Percentiles rank a stretch among this genome's conserved stretches.
Conservation (phyloP, 2,888 invertebrate species). For the Portevinia maculata region DNA sequence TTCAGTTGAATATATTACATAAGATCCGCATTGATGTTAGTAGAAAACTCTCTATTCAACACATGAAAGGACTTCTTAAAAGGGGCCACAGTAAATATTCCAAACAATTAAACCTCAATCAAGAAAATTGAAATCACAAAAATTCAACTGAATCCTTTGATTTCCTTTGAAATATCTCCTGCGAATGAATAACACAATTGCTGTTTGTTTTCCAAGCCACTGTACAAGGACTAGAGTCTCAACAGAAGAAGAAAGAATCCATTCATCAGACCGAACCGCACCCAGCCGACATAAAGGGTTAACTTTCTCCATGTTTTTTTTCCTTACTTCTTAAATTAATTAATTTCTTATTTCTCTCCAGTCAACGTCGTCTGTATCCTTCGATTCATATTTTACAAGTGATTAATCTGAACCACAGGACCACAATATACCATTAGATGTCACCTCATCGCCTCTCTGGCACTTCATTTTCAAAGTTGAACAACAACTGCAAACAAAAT, state of each 20-base stretch:
- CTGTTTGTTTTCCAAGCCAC: slow-evolving; percentile 2
- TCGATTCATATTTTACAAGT: slow-evolving; percentile 64
- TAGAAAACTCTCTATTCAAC: no score
- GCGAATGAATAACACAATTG: slow-evolving; percentile 34
- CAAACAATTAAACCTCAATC: slow-evolving; percentile 70
- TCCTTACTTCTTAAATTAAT: slow-evolving; percentile 65
- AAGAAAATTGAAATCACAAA: slow-evolving; percentile 62
- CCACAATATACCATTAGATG: neutral
- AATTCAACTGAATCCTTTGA: slow-evolving; percentile 51
- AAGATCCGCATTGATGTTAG: no score
- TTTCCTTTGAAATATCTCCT: slow-evolving; percentile 32
- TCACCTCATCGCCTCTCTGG: slow-evolving; percentile 1
- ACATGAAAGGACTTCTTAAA: slow-evolving; percentile 31
- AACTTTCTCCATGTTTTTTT: slow-evolving; percentile 35
- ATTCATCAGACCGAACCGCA: slow-evolving; percentile 22
- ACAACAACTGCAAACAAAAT: slow-evolving; percentile 55
- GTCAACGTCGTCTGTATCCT: neutral
- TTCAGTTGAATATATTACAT: no score
- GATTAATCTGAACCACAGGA: slow-evolving; percentile 54
- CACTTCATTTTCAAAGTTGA: slow-evolving; percentile 12
- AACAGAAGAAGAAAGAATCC: slow-evolving; percentile 53
- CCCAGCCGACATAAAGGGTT: slow-evolving; percentile 27
- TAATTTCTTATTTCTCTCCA: slow-evolving; percentile 57
- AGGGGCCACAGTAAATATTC: slow-evolving; percentile 30
- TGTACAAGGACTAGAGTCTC: neutral